Percentiles rank a stretch among this genome's conserved stretches.
Conservation (phyloP, 2,113 vertebrate species). For the Tylochromis polylepis region DNA sequence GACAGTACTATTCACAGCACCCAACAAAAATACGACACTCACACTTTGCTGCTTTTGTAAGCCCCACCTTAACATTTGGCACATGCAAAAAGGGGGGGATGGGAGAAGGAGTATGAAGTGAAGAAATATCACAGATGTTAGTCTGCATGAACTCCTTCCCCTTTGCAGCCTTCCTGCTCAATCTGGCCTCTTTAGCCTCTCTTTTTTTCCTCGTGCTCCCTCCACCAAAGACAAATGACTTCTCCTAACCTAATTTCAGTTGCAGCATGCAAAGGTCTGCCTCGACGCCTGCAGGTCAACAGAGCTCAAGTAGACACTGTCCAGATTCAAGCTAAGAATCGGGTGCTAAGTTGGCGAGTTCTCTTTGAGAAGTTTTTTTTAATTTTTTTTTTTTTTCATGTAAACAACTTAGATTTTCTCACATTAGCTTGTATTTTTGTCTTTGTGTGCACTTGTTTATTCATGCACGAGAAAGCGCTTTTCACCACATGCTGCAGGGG, state of each 20-base stretch:
- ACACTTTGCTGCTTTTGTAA: constrained; percentile 51
- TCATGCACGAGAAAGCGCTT: neutral
- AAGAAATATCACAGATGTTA: constrained; percentile 68
- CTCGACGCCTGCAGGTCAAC: constrained; percentile 46
- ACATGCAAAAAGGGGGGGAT: constrained; percentile 33
- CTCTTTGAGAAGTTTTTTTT: neutral
- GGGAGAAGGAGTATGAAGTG: constrained; percentile 30
- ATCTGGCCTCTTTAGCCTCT: constrained; percentile 44
- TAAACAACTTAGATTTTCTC: constrained; percentile 14
- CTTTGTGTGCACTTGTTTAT: neutral
- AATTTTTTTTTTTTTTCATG: neutral
- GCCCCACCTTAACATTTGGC: constrained; percentile 63
- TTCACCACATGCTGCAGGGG: constrained; percentile 20
- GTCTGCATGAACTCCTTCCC: constrained; percentile 62
- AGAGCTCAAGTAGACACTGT: constrained; percentile 49
- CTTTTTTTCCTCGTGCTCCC: neutral
- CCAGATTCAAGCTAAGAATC: constrained; percentile 30
- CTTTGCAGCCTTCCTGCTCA: constrained; percentile 58
- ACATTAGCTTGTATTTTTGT: neutral
- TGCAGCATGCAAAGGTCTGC: constrained; percentile 42
- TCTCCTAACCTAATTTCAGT: constrained; percentile 65
- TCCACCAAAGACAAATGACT: constrained; percentile 49
- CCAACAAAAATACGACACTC: constrained; percentile 30
- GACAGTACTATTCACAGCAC: constrained; percentile 9
- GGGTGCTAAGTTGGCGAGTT: neutral